Base-by-base conservation (phyloP, 2,888 invertebrate genomes). In the Clostera curtula region DNA sequence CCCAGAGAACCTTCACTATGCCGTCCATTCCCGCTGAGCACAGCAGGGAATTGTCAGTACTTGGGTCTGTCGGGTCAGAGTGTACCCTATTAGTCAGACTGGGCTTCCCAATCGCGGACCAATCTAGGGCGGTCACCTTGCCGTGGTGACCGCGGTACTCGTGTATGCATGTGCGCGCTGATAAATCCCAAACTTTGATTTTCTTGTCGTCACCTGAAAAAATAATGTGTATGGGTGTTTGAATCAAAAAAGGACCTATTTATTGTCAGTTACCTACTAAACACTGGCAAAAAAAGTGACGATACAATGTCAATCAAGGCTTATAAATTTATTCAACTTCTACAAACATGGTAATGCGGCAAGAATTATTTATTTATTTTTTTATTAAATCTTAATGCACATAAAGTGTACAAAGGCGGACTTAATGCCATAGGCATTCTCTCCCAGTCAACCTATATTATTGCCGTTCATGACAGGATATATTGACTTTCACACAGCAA, bases 111-210 rank as follows among this genome's bases (percentile, higher is more conserved):
- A 75, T 43, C 0, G 75, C 58, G 0, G 83, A 89, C 88, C 91
- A 92, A 31, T 86, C 82, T 5, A 92, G 65, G 9, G 87, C 76
- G 2, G 86, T 86, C 7, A 91, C 82, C 25, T 86, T 86, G 16
- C 88, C 87, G 19, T 87, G 85, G 51, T 90, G 90, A 0, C 89
- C 89, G 39, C 85, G 76, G 32, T 91, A 80, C 56, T 91, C 90
- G 36, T 87, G 85, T 7, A 90, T 59, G 33, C 89, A 79, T 24
- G 86, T 86, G 5, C 90, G 88, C 11, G 87, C 85, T 3, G 88
- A 84, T 39, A 93, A 60, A 58, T 93, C 92, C 92, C 92, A 93
- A 10, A 93, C 82, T 64, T 88, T 85, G 8, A 93, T 86, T 46
- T 86, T 85, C 47, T 89, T 86, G 56, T 92, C 92, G 48, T 91